Evolutionary conservation across 2,888 invertebrate species (phyloP), one percentile per base, ranked within the genome.

Genomic region (Gasteruption jaculator): DNA sequence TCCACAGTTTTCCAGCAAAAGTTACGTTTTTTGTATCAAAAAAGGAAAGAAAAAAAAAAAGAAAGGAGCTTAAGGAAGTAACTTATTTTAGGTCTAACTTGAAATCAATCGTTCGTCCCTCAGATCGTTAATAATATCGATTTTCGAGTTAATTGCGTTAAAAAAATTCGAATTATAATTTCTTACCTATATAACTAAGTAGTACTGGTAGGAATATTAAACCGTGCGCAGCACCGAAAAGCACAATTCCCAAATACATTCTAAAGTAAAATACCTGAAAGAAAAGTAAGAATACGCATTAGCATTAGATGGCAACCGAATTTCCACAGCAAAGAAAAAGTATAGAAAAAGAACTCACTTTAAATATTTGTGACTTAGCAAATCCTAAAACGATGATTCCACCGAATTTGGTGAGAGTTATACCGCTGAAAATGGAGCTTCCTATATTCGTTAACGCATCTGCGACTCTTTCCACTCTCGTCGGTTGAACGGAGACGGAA

Each of bases 361-460:
- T 82, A 77, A 99, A 99, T 53, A 99, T 92, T 77, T 96, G 95
- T 44, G 94, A 94, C 72, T 95, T 95, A 15, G 97, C 95, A 69
- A 96, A 96, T 14, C 89, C 95, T 49, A 99, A 78, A 39, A 99
- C 94, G 49, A 96, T 80, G 67, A 99, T 96, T 33, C 97, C 97
- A 27, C 91, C 94, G 70, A 97, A 91, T 75, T 99, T 99, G 44
- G 97, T 99, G 47, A 97, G 77, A 8, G 97, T 97, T 63, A 99
- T 97, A 41, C 99, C 97, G 32, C 93, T 93, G 52, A 99, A 86
- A 53, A 99, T 91, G 6, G 94, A 94, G 38, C 65, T 66, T 51
- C 96, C 96, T 89, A 96, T 95, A 63, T 85, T 82, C 10, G 86
- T 80, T 19, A 97, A 76, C 2, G 94, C 82, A 61, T 90, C 87